Evolutionary conservation across 1,140 invertebrate genomes (phyloP), one percentile per base, ranked within the genome.

Genomic region (Palaemon carinicauda): DNA sequence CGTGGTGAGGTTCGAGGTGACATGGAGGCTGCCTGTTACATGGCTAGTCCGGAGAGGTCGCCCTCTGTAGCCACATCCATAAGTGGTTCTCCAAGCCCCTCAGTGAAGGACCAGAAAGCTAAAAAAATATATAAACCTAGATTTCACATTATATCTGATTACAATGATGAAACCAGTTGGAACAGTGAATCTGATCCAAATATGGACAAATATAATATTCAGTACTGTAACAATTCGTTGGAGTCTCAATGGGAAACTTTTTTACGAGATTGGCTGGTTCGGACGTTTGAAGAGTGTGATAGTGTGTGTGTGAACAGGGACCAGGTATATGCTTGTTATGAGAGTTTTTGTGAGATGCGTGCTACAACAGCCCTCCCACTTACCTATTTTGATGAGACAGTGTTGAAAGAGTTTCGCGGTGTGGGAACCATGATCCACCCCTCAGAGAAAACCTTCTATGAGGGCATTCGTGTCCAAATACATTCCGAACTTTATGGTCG

Each of bases 91-190:
- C 87, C 87, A 15, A 85, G 82, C 54, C 87, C 87, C 19, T 82
- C 87, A n/a, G 69, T 80, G 29, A 88, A 85, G 65, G 82, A 83
- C 33, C 71, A 82, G 14, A 89, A 87, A 75, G 69, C 83, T 41
- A 73, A 71, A 31, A 82, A 80, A 74, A 82, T 89, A 27, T 89
- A 89, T 71, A 89, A 89, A 78, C 89, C 89, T n/a, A 75, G 89
- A 24, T 89, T 89, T 56, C 89, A 88, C 73, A 82, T 82, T 31
- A 60, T 71, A 31, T 69, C 51, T 5, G 80, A 74, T 19, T 80
- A 89, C n/a, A 78, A 89, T 56, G 83, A 89, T 21, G 88, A 82
- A 10, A 60, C 24, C 5, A 69, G 74, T 50, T 86, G 84, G 83
- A 87, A 87, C 24, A 65, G 54, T 33, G 75, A 80, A 4, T 41